Conservation (phyloP, 2,113 vertebrate species). For the Pseudorhombus dupliciocellatus region DNA sequence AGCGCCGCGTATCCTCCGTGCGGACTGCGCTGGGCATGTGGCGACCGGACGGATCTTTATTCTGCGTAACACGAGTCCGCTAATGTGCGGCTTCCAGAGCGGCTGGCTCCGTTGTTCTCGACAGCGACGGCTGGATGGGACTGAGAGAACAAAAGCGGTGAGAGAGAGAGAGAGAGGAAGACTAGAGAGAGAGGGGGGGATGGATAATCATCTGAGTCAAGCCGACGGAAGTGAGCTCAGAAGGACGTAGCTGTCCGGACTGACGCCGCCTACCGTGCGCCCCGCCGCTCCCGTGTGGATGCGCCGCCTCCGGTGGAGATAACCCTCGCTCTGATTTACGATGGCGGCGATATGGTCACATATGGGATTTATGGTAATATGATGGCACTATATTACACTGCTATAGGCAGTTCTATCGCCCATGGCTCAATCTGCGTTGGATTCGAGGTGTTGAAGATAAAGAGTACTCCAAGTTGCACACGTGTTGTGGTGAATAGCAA, state of each 20-base stretch:
- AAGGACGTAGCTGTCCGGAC: conserved; percentile 41
- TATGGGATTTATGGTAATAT: neutral
- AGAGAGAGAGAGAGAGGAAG: conserved; percentile 39
- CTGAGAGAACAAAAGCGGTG: conserved; percentile 74
- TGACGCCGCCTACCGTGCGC: conserved; percentile 66
- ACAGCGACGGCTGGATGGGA: conserved; percentile 54
- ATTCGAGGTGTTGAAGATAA: neutral
- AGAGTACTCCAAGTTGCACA: neutral
- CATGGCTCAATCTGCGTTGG: neutral
- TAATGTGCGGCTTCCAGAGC: conserved; percentile 22
- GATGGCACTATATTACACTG: neutral
- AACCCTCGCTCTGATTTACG: conserved; percentile 10
- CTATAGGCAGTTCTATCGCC: neutral
- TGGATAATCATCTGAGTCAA: conserved; percentile 24
- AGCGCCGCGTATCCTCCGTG: conserved; percentile 46
- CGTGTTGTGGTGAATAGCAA: neutral
- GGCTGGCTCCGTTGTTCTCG: conserved; percentile 1
- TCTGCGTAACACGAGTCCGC: conserved; percentile 36
- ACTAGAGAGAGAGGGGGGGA: conserved; percentile 12
- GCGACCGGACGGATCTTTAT: conserved; percentile 15
- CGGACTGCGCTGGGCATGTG: conserved; percentile 59
- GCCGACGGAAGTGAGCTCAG: conserved; percentile 77
- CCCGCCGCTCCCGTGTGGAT: neutral
- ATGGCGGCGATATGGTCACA: neutral
- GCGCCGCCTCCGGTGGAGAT: neutral